phyloP scores from a whole-genome alignment of 2,797 vertebrate genomes.

The Takifugu ocellatus region DNA sequence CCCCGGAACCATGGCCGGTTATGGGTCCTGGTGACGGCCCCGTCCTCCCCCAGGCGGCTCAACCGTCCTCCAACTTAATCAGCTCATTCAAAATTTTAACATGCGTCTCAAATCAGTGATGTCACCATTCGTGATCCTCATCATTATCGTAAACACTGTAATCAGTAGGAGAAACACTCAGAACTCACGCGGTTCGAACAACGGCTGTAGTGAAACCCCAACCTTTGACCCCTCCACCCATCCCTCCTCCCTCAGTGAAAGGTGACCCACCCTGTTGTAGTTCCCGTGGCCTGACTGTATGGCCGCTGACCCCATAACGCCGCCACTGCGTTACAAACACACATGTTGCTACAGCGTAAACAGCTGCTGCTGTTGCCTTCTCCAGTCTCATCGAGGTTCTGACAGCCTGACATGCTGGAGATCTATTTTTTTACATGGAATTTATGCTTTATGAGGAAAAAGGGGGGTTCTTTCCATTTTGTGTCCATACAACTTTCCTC shows the following conservation, averaged over 20 bases:
- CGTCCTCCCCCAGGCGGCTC: too few relatives aligned
- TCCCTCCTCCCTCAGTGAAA: constrained; percentile 31
- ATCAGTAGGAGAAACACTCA: constrained; percentile 10
- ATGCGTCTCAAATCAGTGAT: too few relatives aligned
- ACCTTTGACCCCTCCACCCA: constrained; percentile 40
- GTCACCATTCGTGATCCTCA: too few relatives aligned
- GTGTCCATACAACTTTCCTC: not conserved
- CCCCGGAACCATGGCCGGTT: too few relatives aligned
- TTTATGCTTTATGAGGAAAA: too few relatives aligned
- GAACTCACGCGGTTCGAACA: constrained; percentile 23
- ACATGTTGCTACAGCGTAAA: constrained; percentile 5
- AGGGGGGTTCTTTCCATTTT: not conserved
- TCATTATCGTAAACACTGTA: not conserved
- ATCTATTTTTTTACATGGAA: not conserved
- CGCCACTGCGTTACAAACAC: constrained; percentile 2
- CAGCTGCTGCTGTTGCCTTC: not conserved
- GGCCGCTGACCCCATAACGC: constrained; percentile 34
- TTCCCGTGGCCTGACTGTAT: constrained; percentile 32
- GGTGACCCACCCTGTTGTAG: constrained; percentile 42
- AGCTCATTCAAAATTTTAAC: too few relatives aligned
- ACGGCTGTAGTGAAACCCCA: constrained; percentile 38
- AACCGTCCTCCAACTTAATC: too few relatives aligned
- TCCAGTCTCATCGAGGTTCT: not conserved
- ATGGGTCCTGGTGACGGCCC: too few relatives aligned
- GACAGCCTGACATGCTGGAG: not conserved